Evolutionary conservation across 1,140 invertebrate genomes (phyloP).

Genomic region (Lepidurus packardi): DNA sequence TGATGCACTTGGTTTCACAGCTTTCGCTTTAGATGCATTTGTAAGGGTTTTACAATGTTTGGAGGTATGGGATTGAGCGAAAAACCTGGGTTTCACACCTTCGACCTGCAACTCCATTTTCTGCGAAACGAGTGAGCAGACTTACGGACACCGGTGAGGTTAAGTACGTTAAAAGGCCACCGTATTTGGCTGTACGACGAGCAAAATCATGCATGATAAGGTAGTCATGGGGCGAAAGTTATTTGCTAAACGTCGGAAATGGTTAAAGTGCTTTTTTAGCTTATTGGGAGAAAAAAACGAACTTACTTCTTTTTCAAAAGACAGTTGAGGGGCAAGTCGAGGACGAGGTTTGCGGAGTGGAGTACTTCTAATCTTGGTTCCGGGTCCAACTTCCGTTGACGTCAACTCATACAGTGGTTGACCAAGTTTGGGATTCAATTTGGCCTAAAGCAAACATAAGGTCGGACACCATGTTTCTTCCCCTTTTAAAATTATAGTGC

Average conservation of each 20-base stretch:
- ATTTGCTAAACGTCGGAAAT: conserved; percentile 3
- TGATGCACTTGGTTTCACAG: background rate
- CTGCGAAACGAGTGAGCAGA: background rate
- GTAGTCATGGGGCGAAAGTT: background rate
- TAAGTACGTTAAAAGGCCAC: background rate
- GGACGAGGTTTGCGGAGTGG: background rate
- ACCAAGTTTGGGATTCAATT: background rate
- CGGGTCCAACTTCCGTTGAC: background rate
- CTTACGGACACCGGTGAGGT: background rate
- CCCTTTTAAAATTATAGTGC: background rate
- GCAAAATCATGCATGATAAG: conserved; percentile 1
- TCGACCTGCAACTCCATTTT: conserved; percentile 9
- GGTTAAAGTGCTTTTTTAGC: background rate
- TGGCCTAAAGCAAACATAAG: background rate
- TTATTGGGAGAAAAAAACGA: background rate
- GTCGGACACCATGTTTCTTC: background rate
- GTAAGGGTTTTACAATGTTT: background rate
- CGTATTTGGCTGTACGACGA: background rate
- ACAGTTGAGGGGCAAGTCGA: background rate
- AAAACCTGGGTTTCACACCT: background rate
- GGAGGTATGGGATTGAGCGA: background rate
- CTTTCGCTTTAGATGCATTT: background rate
- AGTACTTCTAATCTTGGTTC: background rate
- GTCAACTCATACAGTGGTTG: background rate
- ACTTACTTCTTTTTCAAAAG: background rate